Evolutionary conservation across 37 sponge, comb jelly and placozoan species (phyloP).

Genomic region (Lycopodina hypogea): DNA sequence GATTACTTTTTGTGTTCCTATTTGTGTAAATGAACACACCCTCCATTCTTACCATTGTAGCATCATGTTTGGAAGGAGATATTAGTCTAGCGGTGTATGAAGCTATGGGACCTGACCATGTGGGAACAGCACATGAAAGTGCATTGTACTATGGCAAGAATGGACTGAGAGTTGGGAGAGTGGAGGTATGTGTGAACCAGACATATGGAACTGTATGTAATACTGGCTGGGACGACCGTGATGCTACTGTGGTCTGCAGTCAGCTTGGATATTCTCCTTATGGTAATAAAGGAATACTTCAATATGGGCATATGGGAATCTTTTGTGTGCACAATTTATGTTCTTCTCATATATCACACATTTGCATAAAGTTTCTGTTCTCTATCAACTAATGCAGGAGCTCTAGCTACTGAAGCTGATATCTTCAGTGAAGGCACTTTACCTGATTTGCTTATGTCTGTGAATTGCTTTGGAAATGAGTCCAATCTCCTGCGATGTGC

Average conservation of each 20-base stretch:
- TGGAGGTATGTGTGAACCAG: not conserved
- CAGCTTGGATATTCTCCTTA: not conserved
- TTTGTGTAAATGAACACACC: too few species aligned
- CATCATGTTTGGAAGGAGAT: conserved; percentile 4
- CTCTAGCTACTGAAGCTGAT: not conserved
- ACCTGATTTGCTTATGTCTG: not conserved
- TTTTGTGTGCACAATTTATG: too few species aligned
- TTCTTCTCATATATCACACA: too few species aligned
- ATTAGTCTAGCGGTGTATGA: not conserved
- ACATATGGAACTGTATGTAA: conserved; percentile 2
- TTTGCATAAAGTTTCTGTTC: not conserved
- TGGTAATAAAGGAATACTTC: too few species aligned
- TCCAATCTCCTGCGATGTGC: not conserved
- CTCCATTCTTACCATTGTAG: not conserved
- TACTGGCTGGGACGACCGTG: not conserved
- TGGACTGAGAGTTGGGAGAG: not conserved
- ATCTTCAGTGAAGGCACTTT: not conserved
- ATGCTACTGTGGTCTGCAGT: not conserved
- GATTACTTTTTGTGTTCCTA: too few species aligned
- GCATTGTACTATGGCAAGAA: not conserved
- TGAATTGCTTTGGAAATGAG: conserved; percentile 2
- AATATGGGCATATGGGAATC: too few species aligned
- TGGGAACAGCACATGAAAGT: not conserved
- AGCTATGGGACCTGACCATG: not conserved
- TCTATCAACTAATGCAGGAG: not conserved